These are phyloP conservation scores for Monodelphis domestica DNA, from an alignment of 2,797 vertebrate species.

Conservation along the genomic window DNA sequence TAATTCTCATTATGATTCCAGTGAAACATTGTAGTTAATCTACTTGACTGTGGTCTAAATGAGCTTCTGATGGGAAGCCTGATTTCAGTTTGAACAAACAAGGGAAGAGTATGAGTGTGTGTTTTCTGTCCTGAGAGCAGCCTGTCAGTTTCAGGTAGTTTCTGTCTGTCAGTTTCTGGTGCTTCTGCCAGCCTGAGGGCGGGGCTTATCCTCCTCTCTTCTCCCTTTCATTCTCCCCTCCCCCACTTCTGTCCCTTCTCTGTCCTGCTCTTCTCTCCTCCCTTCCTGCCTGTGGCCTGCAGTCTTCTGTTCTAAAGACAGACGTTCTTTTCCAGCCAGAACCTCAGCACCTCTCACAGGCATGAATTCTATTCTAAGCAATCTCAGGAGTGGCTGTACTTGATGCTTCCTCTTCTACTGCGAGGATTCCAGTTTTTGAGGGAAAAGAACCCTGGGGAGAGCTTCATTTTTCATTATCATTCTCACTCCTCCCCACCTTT, in stretches of 20 bases:
- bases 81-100: neutral
- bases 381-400: neutral
- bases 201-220: neutral
- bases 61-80: neutral
- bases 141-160: neutral
- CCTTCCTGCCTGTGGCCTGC: too few relatives aligned
- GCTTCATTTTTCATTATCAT: neutral
- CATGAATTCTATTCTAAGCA: neutral
- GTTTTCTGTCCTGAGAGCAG: too few relatives aligned
- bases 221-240: neutral
- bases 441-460: too few relatives aligned
- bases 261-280: too few relatives aligned
- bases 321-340: neutral
- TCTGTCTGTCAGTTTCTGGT: neutral
- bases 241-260: too few relatives aligned
- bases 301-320: too few relatives aligned
- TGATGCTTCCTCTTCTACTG: neutral
- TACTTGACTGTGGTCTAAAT: neutral
- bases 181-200: neutral
- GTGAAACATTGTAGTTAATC: neutral
- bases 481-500: neutral
- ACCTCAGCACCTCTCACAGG: neutral
- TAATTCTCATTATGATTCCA: neutral
- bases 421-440: neutral
- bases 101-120: neutral